Conservation (phyloP, 2,888 invertebrate species). For the Catocala nupta region DNA sequence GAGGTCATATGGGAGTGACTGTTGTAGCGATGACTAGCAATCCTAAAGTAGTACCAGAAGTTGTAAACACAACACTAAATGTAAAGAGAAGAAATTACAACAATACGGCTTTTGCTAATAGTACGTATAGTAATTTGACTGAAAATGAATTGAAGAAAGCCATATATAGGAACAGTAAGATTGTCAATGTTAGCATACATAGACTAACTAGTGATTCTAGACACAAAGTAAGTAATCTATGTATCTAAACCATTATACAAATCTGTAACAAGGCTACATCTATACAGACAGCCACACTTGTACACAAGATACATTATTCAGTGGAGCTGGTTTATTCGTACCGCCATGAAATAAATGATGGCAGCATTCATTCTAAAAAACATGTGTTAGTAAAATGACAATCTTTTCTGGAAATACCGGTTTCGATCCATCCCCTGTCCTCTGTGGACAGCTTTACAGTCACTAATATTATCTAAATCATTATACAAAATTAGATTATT, state of each 20-base stretch:
- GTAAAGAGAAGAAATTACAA: neutral
- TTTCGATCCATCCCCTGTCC: too few relatives aligned
- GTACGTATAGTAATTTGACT: conserved; percentile 1
- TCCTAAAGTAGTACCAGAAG: conserved; percentile 4
- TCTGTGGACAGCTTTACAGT: too few relatives aligned
- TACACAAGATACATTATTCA: too few relatives aligned
- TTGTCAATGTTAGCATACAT: neutral
- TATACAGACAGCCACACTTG: too few relatives aligned
- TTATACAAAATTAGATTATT: too few relatives aligned
- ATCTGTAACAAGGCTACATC: too few relatives aligned
- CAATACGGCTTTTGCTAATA: neutral
- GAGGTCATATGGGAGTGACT: conserved; percentile 66
- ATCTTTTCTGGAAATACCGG: too few relatives aligned
- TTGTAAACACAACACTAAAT: conserved; percentile 1
- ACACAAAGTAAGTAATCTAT: conserved; percentile 4
- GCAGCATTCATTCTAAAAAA: too few relatives aligned
- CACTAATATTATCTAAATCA: too few relatives aligned
- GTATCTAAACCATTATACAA: neutral
- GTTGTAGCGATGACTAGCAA: conserved; percentile 67
- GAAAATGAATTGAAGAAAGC: neutral
- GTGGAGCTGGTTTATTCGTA: too few relatives aligned
- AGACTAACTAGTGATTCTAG: neutral
- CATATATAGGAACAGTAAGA: neutral
- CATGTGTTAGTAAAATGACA: too few relatives aligned
- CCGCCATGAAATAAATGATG: too few relatives aligned